phyloP scores from a whole-genome alignment of 2,797 vertebrate genomes.

The Rhabdomys pumilio region DNA sequence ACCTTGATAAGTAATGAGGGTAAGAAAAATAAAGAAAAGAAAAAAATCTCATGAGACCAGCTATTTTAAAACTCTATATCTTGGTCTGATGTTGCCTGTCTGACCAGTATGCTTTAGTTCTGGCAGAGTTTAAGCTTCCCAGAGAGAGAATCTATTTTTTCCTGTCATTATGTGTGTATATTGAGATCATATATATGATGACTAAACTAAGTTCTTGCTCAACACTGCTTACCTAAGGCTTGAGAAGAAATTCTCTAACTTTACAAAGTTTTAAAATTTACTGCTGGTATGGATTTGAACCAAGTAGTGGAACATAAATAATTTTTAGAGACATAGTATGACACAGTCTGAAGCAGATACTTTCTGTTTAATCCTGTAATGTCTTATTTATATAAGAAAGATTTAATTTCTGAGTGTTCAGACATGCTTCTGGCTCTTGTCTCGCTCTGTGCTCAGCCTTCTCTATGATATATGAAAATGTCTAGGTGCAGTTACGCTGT shows the following conservation, averaged over 20 bases:
- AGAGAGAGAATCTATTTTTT: neutral
- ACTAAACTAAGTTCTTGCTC: slow-evolving; percentile 7
- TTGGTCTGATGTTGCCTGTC: neutral
- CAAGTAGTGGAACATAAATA: slow-evolving; percentile 69
- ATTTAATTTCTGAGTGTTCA: slow-evolving; percentile 89
- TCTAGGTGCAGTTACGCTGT: slow-evolving; percentile 65
- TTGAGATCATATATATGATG: neutral
- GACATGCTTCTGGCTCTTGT: slow-evolving; percentile 82
- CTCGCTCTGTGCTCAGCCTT: slow-evolving; percentile 61
- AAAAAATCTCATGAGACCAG: neutral
- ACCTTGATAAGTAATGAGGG: neutral
- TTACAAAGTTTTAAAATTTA: slow-evolving; percentile 68
- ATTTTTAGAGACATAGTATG: slow-evolving; percentile 52
- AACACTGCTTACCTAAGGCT: neutral
- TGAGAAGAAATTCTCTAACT: slow-evolving; percentile 57
- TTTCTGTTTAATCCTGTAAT: slow-evolving; percentile 86
- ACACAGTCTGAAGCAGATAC: slow-evolving; percentile 85
- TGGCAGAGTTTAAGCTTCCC: neutral
- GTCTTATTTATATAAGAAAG: slow-evolving; percentile 86
- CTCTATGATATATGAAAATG: slow-evolving; percentile 80
- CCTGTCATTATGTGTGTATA: neutral
- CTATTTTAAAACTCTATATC: neutral
- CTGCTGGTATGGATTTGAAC: slow-evolving; percentile 31
- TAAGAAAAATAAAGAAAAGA: neutral
- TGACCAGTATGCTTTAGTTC: neutral